Conservation (phyloP, 2,888 invertebrate genomes). For the Mesorhabditis sp. region DNA sequence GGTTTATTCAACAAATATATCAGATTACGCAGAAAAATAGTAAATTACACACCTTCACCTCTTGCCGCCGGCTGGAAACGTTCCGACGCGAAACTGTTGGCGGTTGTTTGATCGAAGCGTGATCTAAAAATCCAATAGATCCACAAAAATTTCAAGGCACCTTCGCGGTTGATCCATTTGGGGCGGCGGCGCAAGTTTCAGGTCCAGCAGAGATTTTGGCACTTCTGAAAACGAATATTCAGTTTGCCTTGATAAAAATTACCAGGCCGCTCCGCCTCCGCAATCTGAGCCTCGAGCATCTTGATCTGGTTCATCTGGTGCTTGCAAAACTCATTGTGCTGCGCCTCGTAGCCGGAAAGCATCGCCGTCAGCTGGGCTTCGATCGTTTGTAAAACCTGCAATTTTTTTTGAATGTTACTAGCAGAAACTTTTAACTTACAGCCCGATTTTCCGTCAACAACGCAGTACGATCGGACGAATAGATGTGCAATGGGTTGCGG, state of each 20-base stretch:
- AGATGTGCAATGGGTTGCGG: slow-evolving; percentile 71
- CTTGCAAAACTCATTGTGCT: slow-evolving; percentile 88
- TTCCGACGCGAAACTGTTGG: slow-evolving; percentile 3
- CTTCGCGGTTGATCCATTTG: slow-evolving; percentile 6
- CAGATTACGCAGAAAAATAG: neutral
- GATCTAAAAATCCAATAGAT: slow-evolving; percentile 16
- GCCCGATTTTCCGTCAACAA: neutral
- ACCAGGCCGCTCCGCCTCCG: neutral
- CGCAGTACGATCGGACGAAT: neutral
- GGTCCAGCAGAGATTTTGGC: neutral
- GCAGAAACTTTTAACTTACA: neutral
- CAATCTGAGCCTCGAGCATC: slow-evolving; percentile 11
- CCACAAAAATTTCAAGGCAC: neutral
- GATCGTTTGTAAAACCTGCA: slow-evolving; percentile 11
- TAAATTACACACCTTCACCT: no score
- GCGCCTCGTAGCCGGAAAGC: slow-evolving; percentile 82
- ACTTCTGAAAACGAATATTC: slow-evolving; percentile 7
- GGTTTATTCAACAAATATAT: neutral
- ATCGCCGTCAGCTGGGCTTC: slow-evolving; percentile 73
- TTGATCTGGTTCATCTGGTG: slow-evolving; percentile 70
- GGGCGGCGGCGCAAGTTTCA: slow-evolving; percentile 13
- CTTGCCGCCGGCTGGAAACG: neutral
- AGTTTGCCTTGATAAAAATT: slow-evolving; percentile 11
- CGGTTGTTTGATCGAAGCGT: slow-evolving; percentile 29
- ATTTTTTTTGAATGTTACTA: neutral